Evolutionary conservation across 2,113 vertebrate species (phyloP).

Genomic region (Sylvietta virens): DNA sequence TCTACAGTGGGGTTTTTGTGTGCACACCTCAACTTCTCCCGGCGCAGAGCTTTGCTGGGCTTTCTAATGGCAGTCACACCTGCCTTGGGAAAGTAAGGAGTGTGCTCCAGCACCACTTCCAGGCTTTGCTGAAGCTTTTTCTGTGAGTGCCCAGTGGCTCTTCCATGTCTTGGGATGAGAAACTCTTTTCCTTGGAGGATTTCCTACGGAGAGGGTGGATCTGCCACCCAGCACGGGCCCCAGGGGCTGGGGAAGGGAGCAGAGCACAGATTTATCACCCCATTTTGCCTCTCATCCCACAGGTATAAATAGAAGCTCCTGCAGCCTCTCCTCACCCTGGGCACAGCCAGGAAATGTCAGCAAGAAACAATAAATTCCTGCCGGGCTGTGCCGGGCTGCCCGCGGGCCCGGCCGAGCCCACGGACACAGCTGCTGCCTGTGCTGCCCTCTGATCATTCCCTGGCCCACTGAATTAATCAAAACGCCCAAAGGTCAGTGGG

Average conservation of each 20-base stretch:
- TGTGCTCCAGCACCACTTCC: accelerated
- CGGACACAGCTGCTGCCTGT: neutral
- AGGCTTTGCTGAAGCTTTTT: neutral
- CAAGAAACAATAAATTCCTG: neutral
- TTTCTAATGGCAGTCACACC: neutral
- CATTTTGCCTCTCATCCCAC: neutral
- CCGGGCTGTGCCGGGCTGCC: neutral
- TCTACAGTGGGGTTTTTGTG: neutral
- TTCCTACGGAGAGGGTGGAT: accelerated
- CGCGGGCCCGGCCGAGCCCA: neutral
- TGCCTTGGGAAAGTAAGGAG: neutral
- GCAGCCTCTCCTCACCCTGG: neutral
- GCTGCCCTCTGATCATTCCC: neutral
- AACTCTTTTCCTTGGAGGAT: neutral
- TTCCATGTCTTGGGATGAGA: neutral
- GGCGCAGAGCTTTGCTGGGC: neutral
- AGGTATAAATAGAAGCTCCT: constrained; percentile 50
- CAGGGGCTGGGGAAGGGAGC: neutral
- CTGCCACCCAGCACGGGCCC: neutral
- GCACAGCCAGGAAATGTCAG: neutral
- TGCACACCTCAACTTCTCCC: neutral
- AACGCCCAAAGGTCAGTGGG: neutral
- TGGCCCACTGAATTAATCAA: neutral
- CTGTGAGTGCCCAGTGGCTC: neutral
- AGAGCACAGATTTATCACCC: neutral